Base-by-base conservation (phyloP, 2,888 invertebrate genomes). In the Drosophila helvetica region DNA sequence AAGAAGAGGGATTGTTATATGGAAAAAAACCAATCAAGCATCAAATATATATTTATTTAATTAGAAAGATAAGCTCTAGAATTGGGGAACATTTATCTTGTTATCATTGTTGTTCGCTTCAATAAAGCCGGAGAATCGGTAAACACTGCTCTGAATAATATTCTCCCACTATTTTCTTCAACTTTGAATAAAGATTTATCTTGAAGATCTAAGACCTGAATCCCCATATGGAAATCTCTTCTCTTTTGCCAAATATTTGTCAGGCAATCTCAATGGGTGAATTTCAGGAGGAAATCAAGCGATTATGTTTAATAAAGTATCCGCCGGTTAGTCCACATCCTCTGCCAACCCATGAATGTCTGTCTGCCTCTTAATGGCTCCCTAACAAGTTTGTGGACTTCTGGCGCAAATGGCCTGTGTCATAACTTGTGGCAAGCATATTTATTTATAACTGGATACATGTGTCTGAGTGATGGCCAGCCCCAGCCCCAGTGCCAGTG, bases 391-490 rank as follows among this genome's bases (percentile, higher is more conserved):
- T 72, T 30, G 38, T 2, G 57, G 63, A 52, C 45, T 77, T 75
- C 78, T 87, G 88, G 63, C 68, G 62, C 64, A 75, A 89, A 89
- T 86, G 89, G 85, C 19, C 79, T 76, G 86, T 83, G 75, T 77
- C 84, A 86, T 74, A 85, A 80, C 71, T 89, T 86, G 89, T 74
- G 80, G 84, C 80, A 82, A 80, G 73, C 77, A 79, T 79, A 75
- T 84, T 79, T 81, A 83, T 81, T 79, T 86, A 81, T 83, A 84
- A 81, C 84, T 81, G 82, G 64, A 84, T 79, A 82, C 80, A 83
- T 74, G 80, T 86, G 82, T 80, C 75, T 68, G 75, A 75, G 63
- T 62, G 71, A 68, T 70, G 50, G 56, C 50, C 51, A 53, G 25
- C 59, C 42, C 12, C 69, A 42, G 25, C 25, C 22, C 3, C 22